Evolutionary conservation across 64 coral and sea anemone genomes (phyloP).

Genomic region (Stylophora pistillata): DNA sequence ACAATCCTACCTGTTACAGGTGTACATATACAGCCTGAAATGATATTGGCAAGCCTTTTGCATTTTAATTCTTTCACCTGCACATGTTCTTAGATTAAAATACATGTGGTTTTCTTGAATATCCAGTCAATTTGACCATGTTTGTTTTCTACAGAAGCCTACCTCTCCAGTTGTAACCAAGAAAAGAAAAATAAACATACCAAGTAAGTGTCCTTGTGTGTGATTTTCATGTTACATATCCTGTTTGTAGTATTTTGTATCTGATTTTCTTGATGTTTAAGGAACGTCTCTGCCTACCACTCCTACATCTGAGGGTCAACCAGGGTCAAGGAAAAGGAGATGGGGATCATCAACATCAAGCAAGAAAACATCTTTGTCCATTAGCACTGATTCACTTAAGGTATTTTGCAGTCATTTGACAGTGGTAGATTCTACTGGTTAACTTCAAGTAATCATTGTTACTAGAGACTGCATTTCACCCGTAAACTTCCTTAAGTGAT

Average conservation of each 20-base stretch:
- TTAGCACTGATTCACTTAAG: conserved; percentile 98
- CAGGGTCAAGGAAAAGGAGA: conserved; percentile 77
- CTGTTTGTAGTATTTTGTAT: not conserved
- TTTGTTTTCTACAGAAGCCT: conserved; percentile 51
- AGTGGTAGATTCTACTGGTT: no score
- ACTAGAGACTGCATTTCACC: no score
- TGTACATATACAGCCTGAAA: no score
- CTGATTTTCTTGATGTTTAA: not conserved
- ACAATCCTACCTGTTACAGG: no score
- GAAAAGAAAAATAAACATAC: conserved; percentile 88
- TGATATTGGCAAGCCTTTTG: no score
- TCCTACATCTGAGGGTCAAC: conserved; percentile 52
- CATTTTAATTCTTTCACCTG: no score
- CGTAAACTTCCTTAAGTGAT: no score
- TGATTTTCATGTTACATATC: not conserved
- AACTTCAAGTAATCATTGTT: no score
- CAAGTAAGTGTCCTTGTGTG: conserved; percentile 61
- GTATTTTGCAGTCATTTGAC: conserved; percentile 9
- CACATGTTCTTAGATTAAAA: no score
- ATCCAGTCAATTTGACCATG: not conserved
- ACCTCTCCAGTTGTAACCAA: conserved; percentile 74
- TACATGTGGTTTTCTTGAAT: not conserved
- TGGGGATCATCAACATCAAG: conserved; percentile 91
- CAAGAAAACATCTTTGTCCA: conserved; percentile 82
- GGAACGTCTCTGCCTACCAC: conserved; percentile 21